Evolutionary conservation across 2,888 invertebrate genomes (phyloP), one percentile per base, ranked within the genome.

Genomic region (Opisthograptis luteolata): DNA sequence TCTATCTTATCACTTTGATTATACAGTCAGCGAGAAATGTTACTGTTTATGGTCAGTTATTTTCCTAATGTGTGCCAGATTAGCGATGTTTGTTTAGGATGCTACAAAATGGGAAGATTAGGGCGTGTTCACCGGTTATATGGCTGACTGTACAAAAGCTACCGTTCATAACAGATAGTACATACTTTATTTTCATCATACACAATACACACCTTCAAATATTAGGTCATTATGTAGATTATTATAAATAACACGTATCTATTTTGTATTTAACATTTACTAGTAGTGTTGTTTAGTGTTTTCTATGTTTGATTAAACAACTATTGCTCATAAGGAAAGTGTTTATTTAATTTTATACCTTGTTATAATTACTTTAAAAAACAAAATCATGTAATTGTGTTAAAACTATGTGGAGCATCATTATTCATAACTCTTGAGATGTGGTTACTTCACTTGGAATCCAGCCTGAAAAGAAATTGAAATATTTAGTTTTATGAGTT

Each of bases 381-480:
- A 30, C 10, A 24, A 17, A 17, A 3, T 24, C 1, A 25, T 25
- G n/a, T 24, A 24, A n/a, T 24, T 24, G 2, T 10, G 1, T 10
- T 32, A 24, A n/a, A 19, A 47, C 31, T 56, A 64, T 63, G 65
- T 73, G 68, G 64, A 71, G 64, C 64, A 60, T 55, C 25, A 4
- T 43, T 9, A 44, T 13, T 55, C 25, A 4, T 43, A 10, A 44
- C 13, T 7, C 31, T 44, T 31, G 9, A 12, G 9, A 30, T 28
- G 31, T 10, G 9, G 20, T 35, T 45, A 56, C 42, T 64, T 58
- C 14, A 77, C 50, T 15, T 60, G 44, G 50, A 81, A 70, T 7
- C 79, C 82, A 49, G 76, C 44, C 83, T 82, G 76, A 58, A 81
- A 81, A 58, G 55, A 42, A 60, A 22, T 22, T n/a, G 25, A 7